Conservation (phyloP, 2,113 vertebrate genomes). For the Rhinoderma darwinii region DNA sequence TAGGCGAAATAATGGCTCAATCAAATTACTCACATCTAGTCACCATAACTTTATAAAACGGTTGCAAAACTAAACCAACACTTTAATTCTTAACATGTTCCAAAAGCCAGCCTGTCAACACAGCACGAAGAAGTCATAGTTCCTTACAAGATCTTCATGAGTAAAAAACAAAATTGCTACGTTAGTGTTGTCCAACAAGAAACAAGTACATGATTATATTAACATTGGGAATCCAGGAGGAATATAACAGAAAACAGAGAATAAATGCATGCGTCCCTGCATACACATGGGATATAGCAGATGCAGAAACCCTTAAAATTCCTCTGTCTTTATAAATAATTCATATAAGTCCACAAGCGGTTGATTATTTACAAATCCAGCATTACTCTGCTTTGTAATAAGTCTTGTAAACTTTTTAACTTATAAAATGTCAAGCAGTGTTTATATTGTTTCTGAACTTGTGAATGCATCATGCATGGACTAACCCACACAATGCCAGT, state of each 20-base stretch:
- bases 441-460: not conserved
- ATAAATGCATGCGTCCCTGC: not conserved
- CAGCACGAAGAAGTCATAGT: not conserved
- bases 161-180: not conserved
- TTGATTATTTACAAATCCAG: slow-evolving; percentile 4
- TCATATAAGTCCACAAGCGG: not conserved
- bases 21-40: too few relatives aligned
- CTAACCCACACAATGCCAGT: not conserved
- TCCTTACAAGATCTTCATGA: not conserved
- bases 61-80: too few relatives aligned
- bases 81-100: not conserved
- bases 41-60: too few relatives aligned
- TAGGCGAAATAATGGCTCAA: too few relatives aligned
- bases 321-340: slow-evolving; percentile 4
- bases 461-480: not conserved
- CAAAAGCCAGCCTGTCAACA: not conserved
- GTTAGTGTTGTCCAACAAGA: not conserved
- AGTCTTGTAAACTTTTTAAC: not conserved
- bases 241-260: not conserved
- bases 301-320: not conserved
- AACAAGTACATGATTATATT: not conserved
- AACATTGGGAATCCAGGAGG: not conserved
- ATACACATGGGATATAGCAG: not conserved
- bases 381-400: not conserved
- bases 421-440: not conserved